Evolutionary conservation across 2,888 invertebrate species (phyloP).

Genomic region (Pantelozetes paolii): DNA sequence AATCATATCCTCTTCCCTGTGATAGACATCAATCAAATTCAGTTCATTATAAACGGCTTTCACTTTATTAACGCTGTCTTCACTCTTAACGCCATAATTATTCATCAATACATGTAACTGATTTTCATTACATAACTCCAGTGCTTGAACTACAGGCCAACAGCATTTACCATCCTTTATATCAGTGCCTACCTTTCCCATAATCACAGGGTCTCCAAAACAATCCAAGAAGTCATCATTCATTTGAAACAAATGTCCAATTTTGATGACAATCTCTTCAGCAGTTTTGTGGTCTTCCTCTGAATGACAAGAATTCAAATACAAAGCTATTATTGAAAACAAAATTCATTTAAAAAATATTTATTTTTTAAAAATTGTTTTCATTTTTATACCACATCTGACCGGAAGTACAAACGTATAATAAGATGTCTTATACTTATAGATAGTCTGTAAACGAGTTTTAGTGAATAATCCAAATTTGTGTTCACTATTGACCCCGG

Average conservation of each 20-base stretch:
- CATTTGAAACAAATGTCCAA: conserved; percentile 6
- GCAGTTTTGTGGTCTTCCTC: not conserved
- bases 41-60: conserved; percentile 72
- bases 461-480: not conserved
- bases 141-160: conserved; percentile 85
- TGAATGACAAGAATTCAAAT: not conserved
- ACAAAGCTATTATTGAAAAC: not conserved
- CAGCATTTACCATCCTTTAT: conserved; percentile 94
- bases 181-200: conserved; percentile 84
- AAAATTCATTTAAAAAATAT: not conserved
- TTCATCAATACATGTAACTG: conserved; percentile 65
- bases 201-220: conserved; percentile 76
- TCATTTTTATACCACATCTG: not conserved
- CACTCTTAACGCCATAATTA: conserved; percentile 68
- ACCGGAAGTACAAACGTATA: conserved; percentile 26
- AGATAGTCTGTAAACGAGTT: not conserved
- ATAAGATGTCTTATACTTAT: conserved; percentile 24
- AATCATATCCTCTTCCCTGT: not conserved
- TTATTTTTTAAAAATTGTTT: not conserved
- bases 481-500: not conserved
- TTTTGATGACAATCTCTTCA: not conserved
- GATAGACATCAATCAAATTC: conserved; percentile 55
- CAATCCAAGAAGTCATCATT: conserved; percentile 70
- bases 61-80: conserved; percentile 62
- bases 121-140: conserved; percentile 68